Conservation (phyloP, 92 coral and sea anemone species). For the Diadumene lineata region DNA sequence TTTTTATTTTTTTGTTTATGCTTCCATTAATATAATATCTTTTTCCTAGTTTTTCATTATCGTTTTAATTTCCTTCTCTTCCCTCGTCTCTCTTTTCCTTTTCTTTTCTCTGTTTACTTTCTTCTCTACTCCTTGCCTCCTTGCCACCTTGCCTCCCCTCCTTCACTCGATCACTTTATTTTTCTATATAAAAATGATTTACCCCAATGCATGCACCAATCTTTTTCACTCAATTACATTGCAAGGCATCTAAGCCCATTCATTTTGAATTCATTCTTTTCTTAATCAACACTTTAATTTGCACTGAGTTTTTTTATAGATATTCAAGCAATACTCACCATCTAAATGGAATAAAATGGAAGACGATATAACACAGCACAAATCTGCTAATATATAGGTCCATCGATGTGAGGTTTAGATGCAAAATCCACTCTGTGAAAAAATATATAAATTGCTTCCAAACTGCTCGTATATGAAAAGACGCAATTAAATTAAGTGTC, state of each 20-base stretch:
- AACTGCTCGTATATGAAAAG: too few species aligned
- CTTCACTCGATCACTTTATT: too few species aligned
- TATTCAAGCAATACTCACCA: not conserved
- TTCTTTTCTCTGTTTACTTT: too few species aligned
- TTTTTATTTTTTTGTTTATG: not conserved
- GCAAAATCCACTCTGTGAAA: not conserved
- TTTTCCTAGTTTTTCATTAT: not conserved
- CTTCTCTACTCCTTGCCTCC: too few species aligned
- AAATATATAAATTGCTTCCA: too few species aligned
- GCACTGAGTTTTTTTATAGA: not conserved
- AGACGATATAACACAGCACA: not conserved
- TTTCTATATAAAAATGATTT: too few species aligned
- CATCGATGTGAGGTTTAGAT: not conserved
- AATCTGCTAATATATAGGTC: not conserved
- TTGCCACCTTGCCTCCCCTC: too few species aligned
- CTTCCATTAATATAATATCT: not conserved
- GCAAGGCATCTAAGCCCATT: too few species aligned
- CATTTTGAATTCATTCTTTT: not conserved
- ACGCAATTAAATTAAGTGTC: too few species aligned
- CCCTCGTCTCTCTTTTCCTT: not conserved
- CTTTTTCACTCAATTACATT: too few species aligned
- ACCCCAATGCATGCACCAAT: too few species aligned
- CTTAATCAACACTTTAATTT: not conserved
- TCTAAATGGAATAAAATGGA: not conserved
- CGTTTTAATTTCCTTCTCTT: not conserved